Percentiles rank a stretch among this genome's conserved stretches.
phyloP scores from a whole-genome alignment of 2,797 vertebrate species.

The Poecilia velifera region DNA sequence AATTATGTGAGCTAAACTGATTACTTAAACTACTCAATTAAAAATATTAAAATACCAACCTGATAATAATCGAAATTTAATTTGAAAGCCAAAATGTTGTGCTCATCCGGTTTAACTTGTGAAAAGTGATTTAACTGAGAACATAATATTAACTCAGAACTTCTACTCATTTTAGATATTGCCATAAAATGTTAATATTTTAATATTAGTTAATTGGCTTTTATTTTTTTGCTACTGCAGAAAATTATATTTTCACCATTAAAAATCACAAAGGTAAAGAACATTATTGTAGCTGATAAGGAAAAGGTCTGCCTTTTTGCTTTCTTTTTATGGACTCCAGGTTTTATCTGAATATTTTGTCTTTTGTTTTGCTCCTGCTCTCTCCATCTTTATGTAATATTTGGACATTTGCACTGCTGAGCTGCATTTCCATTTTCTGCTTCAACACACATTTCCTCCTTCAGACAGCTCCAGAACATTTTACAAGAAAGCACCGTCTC shows the following conservation, averaged over 20 bases:
- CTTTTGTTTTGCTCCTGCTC: neutral
- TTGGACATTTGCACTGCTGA: slow-evolving; percentile 7
- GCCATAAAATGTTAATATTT: neutral
- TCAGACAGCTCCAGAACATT: slow-evolving; percentile 8
- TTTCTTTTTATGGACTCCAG: neutral
- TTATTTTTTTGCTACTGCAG: neutral
- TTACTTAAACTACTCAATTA: neutral
- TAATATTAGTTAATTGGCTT: neutral
- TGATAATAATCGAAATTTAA: neutral
- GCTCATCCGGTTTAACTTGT: neutral
- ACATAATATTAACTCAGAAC: neutral
- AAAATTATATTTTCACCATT: neutral
- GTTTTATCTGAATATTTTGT: neutral
- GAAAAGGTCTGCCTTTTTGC: neutral
- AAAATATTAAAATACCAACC: neutral
- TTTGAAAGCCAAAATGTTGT: neutral
- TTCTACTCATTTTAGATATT: neutral
- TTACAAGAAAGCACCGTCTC: slow-evolving; percentile 31
- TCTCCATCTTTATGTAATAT: neutral
- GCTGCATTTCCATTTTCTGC: slow-evolving; percentile 12
- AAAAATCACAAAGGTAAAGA: neutral
- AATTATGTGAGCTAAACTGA: neutral
- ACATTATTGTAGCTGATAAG: neutral
- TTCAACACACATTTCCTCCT: slow-evolving; percentile 3
- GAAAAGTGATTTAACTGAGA: neutral